phyloP scores from a whole-genome alignment of 2,797 vertebrate genomes.

The Austrolebias charrua region DNA sequence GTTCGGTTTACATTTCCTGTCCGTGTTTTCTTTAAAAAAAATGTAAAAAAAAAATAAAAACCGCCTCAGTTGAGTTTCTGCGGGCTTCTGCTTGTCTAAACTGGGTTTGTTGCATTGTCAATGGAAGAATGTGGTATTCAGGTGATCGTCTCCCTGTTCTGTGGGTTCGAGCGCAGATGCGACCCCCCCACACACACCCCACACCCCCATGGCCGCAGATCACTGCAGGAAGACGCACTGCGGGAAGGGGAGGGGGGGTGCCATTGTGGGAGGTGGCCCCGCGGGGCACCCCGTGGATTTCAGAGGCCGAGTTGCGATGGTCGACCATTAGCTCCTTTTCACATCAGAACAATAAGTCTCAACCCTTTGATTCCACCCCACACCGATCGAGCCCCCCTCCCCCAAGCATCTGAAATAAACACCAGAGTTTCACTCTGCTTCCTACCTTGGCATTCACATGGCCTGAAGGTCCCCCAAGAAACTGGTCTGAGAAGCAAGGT shows the following conservation, averaged over 20 bases:
- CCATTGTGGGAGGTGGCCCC: conserved; percentile 74
- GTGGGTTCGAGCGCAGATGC: conserved; percentile 56
- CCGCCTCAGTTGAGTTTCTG: background rate
- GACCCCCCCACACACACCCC: too few species aligned
- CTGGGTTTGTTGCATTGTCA: background rate
- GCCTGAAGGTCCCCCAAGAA: conserved; percentile 34
- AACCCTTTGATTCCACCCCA: conserved; percentile 80
- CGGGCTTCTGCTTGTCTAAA: background rate
- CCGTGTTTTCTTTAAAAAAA: background rate
- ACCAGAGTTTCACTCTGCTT: conserved; percentile 68
- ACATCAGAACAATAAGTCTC: conserved; percentile 82
- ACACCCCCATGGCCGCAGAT: conserved; percentile 75
- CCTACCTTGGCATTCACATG: conserved; percentile 18
- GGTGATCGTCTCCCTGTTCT: too few species aligned
- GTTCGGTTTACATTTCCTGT: background rate
- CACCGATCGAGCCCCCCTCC: conserved; percentile 43
- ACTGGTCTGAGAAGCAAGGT: conserved; percentile 30
- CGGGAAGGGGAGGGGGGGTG: conserved; percentile 72
- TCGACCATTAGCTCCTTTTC: conserved; percentile 85
- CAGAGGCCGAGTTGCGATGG: conserved; percentile 83
- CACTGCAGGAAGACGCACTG: conserved; percentile 84
- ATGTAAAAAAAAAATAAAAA: background rate
- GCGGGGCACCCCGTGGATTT: conserved; percentile 78
- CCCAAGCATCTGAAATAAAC: conserved; percentile 65
- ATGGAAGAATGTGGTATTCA: conserved; percentile 18